A percentile compares a stretch with the other conserved stretches of the same genome.
phyloP scores from a whole-genome alignment of 2,888 invertebrate genomes.

The Drosophila percnosoma region DNA sequence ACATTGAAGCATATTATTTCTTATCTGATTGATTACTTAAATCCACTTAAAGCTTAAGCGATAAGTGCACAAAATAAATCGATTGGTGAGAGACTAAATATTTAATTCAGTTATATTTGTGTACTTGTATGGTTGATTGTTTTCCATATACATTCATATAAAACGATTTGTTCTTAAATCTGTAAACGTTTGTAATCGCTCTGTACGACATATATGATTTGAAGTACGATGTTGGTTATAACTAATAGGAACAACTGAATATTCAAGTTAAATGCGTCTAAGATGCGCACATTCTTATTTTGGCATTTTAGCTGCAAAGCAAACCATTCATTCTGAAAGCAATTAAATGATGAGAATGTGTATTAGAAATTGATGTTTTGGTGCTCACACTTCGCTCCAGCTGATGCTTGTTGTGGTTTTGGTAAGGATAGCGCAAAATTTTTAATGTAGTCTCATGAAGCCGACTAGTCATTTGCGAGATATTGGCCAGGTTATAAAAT shows the following conservation, averaged over 20 bases:
- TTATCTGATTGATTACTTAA: neutral
- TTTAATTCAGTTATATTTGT: neutral
- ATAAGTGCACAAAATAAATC: neutral
- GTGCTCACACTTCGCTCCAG: conserved; percentile 37
- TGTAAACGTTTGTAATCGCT: conserved; percentile 13
- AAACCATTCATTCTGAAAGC: conserved; percentile 39
- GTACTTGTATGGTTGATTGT: neutral
- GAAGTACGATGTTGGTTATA: neutral
- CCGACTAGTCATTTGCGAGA: neutral
- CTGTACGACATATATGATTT: conserved; percentile 34
- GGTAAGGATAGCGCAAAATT: conserved; percentile 9
- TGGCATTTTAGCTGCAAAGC: conserved; percentile 32
- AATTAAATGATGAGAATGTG: neutral
- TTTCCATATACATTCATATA: neutral
- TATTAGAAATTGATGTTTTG: neutral
- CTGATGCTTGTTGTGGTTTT: neutral
- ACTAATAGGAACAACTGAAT: conserved; percentile 1
- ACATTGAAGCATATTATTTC: neutral
- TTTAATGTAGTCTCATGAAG: conserved; percentile 8
- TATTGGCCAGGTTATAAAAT: neutral
- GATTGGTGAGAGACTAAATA: neutral
- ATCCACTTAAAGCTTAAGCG: neutral
- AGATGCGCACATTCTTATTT: conserved; percentile 13
- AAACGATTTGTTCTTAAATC: neutral
- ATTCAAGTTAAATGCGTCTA: conserved; percentile 30